Conservation (phyloP, 2,888 invertebrate genomes). For the Patella depressa region DNA sequence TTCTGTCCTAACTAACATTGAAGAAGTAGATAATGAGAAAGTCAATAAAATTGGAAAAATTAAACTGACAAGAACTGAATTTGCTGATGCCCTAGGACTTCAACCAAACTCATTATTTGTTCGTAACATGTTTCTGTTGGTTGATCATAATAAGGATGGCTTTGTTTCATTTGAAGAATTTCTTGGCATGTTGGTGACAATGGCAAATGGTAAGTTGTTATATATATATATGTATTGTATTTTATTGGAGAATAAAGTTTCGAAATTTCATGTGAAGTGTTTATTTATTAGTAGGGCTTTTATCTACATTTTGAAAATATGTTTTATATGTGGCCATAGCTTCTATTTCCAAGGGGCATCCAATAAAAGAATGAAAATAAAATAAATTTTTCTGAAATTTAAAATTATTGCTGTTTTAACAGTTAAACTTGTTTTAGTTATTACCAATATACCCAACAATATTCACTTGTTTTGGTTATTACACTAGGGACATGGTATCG, state of each 20-base stretch:
- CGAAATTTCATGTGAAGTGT: background rate
- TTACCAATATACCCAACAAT: too few species aligned
- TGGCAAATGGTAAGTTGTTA: constrained; percentile 73
- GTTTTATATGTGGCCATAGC: too few species aligned
- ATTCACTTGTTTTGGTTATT: too few species aligned
- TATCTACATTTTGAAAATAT: too few species aligned
- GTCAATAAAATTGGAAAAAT: constrained; percentile 46
- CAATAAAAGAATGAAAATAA: too few species aligned
- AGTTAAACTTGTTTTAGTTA: too few species aligned
- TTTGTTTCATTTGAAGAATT: constrained; percentile 78
- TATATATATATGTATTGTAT: background rate
- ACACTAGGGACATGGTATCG: too few species aligned
- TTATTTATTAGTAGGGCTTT: background rate
- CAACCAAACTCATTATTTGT: constrained; percentile 75
- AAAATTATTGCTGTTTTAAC: too few species aligned
- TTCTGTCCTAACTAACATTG: constrained; percentile 28
- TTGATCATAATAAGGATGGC: constrained; percentile 76
- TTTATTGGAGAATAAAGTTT: background rate
- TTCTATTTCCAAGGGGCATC: too few species aligned
- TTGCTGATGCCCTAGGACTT: constrained; percentile 77
- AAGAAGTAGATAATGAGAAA: constrained; percentile 37
- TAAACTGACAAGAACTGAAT: constrained; percentile 72
- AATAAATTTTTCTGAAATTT: too few species aligned
- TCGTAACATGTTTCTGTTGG: constrained; percentile 75
- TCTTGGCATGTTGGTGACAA: constrained; percentile 76